These are phyloP conservation scores for Dascillus cervinus DNA, from an alignment of 2,888 invertebrate species.

Conservation along the genomic window DNA sequence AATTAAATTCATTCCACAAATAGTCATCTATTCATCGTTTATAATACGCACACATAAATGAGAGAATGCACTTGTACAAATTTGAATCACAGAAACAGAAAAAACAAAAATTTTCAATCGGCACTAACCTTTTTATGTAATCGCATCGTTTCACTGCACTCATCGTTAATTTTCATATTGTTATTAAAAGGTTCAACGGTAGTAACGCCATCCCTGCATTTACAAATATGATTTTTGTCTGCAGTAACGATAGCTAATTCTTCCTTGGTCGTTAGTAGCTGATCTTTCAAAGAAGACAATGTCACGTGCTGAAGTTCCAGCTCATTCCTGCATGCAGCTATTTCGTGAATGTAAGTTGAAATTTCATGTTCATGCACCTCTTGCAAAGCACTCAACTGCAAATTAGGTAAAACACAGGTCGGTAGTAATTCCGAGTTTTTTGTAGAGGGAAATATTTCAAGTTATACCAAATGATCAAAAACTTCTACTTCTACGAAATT, in stretches of 20 bases:
- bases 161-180: slow-evolving; percentile 5
- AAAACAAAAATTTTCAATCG: too few species aligned
- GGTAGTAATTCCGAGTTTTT: too few species aligned
- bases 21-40: too few species aligned
- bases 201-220: slow-evolving; percentile 24
- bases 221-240: slow-evolving; percentile 50
- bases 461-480: too few species aligned
- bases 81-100: slow-evolving; percentile 3
- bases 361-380: slow-evolving; percentile 66
- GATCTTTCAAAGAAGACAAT: slow-evolving; percentile 41
- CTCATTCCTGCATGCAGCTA: slow-evolving; percentile 52
- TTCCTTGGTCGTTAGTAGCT: slow-evolving; percentile 39
- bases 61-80: slow-evolving; percentile 7
- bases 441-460: too few species aligned
- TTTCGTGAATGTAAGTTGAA: slow-evolving; percentile 55
- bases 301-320: slow-evolving; percentile 53
- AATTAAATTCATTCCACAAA: too few species aligned
- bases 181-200: neutral
- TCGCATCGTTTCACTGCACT: slow-evolving; percentile 1
- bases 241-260: slow-evolving; percentile 46
- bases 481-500: too few species aligned
- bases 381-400: slow-evolving; percentile 67
- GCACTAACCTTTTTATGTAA: slow-evolving; percentile 9
- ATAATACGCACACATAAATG: too few species aligned
- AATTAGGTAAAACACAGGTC: too few species aligned